A percentile compares a stretch with the other conserved stretches of the same genome.
Evolutionary conservation across 2,113 vertebrate genomes (phyloP).

Genomic region (Nannobrachium achirus): DNA sequence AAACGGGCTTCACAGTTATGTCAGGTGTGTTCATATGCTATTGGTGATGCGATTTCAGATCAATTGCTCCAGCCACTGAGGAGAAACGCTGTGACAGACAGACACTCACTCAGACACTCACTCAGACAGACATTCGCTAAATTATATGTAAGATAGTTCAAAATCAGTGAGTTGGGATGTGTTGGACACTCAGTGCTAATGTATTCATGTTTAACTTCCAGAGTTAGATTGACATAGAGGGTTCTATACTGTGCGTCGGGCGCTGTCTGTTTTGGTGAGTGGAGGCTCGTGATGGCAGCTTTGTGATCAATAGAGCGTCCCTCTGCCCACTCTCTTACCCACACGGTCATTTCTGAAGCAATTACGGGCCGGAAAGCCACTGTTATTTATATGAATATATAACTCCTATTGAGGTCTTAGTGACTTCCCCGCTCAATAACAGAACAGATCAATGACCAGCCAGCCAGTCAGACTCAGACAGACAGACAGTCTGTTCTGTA

Average conservation of each 20-base stretch:
- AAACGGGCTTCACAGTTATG: too few species aligned
- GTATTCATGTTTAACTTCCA: background rate
- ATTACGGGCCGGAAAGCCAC: slow-evolving; percentile 57
- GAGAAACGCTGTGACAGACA: too few species aligned
- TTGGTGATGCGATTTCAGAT: too few species aligned
- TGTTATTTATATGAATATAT: slow-evolving; percentile 75
- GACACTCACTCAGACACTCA: too few species aligned
- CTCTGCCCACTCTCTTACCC: slow-evolving; percentile 39
- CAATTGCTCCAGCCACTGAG: too few species aligned
- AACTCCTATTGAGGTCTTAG: slow-evolving; percentile 59
- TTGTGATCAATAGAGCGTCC: slow-evolving; percentile 31
- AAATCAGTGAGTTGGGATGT: background rate
- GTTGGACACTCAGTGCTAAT: slow-evolving; percentile 1
- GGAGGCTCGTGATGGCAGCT: slow-evolving; percentile 17
- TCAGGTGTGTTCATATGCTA: too few species aligned
- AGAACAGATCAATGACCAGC: slow-evolving; percentile 63
- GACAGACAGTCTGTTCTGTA: slow-evolving; percentile 17
- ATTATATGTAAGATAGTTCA: slow-evolving; percentile 1
- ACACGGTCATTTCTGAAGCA: slow-evolving; percentile 51
- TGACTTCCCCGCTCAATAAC: slow-evolving; percentile 56
- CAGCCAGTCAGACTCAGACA: slow-evolving; percentile 49
- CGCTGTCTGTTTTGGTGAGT: background rate
- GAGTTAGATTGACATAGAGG: background rate
- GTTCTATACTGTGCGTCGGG: background rate
- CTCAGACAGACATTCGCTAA: too few species aligned